Evolutionary conservation across 2,797 vertebrate species (phyloP).

Genomic region (Sciaenops ocellatus): DNA sequence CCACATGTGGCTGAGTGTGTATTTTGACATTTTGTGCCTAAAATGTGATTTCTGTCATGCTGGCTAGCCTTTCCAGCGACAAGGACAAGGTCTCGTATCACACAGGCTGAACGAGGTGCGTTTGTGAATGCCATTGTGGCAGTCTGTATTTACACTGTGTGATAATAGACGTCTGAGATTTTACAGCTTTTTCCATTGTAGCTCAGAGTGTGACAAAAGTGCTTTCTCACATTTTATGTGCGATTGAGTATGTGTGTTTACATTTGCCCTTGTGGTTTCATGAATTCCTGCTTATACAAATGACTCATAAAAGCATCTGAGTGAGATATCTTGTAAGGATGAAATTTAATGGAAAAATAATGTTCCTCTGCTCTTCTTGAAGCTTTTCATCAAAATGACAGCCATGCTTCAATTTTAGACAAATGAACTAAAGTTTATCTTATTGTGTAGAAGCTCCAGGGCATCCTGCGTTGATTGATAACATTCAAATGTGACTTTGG

Average conservation of each 20-base stretch:
- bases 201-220: conserved; percentile 49
- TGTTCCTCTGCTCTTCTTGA: conserved; percentile 10
- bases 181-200: conserved; percentile 32
- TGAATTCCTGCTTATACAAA: conserved; percentile 31
- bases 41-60: conserved; percentile 34
- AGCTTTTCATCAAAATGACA: conserved; percentile 35
- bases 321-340: conserved; percentile 11
- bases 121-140: conserved; percentile 50
- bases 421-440: conserved; percentile 13
- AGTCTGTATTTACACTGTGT: conserved; percentile 48
- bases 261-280: conserved; percentile 33
- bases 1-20: conserved; percentile 15
- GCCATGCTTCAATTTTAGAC: conserved; percentile 11
- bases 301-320: conserved; percentile 34
- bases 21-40: conserved; percentile 18
- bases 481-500: neutral
- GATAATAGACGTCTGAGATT: conserved; percentile 52
- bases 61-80: conserved; percentile 15
- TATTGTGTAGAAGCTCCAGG: neutral
- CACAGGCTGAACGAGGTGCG: conserved; percentile 40
- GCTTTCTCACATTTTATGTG: conserved; percentile 26
- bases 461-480: neutral
- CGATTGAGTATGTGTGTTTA: conserved; percentile 25
- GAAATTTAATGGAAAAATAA: conserved; percentile 27
- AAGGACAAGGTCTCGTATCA: conserved; percentile 36